Conservation (phyloP, 2,797 vertebrate species). For the Schizopygopsis pylzovi region DNA sequence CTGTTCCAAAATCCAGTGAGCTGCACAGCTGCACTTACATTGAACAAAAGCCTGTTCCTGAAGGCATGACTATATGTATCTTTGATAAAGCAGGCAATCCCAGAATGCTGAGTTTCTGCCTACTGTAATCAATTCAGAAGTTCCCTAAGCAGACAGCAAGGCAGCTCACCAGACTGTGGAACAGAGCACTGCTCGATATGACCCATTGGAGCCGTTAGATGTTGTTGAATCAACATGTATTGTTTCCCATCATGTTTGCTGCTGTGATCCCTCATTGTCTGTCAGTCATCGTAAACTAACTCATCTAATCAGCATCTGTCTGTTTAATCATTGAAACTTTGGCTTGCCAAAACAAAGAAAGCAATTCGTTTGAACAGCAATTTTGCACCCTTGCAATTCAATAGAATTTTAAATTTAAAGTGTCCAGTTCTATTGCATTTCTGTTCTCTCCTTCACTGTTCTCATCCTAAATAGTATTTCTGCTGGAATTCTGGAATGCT, state of each 20-base stretch:
- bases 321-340: conserved; percentile 21
- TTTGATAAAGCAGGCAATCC: background rate
- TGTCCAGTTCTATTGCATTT: background rate
- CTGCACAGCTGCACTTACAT: background rate
- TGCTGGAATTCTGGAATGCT: background rate
- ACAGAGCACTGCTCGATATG: background rate
- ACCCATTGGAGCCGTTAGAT: background rate
- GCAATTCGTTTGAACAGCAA: background rate
- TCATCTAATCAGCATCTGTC: conserved; percentile 1
- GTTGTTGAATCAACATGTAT: background rate
- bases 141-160: background rate
- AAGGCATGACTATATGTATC: background rate
- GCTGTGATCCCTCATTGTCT: conserved; percentile 44
- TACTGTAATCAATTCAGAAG: background rate
- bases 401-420: background rate
- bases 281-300: conserved; percentile 31
- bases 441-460: background rate
- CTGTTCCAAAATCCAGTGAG: conserved; percentile 32
- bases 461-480: background rate
- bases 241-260: background rate
- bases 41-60: background rate
- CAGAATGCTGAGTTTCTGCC: background rate
- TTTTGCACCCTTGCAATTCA: background rate
- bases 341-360: conserved; percentile 1
- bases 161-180: conserved; percentile 7